These are phyloP conservation scores for Orbicella faveolata DNA, from an alignment of 64 coral and sea anemone species.

Conservation along the genomic window DNA sequence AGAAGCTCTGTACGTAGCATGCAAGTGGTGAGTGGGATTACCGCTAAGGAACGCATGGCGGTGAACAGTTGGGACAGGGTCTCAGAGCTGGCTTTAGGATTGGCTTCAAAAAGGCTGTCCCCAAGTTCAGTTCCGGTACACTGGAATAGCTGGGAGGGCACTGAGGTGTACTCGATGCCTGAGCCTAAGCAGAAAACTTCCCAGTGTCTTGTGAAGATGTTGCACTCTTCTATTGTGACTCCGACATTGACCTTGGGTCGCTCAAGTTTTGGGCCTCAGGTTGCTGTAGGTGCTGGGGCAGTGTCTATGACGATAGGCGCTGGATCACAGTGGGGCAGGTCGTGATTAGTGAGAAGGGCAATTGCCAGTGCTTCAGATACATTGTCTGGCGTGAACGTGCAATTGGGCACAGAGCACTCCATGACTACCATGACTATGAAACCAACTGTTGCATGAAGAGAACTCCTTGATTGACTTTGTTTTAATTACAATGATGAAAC, in stretches of 20 bases:
- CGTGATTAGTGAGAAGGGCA: conserved; percentile 7
- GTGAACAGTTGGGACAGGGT: background rate
- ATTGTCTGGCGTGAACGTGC: conserved; percentile 29
- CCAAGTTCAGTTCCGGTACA: conserved; percentile 45
- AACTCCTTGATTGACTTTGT: conserved; percentile 13
- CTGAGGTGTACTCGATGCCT: conserved; percentile 24
- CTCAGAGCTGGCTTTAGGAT: background rate
- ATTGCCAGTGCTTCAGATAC: conserved; percentile 51
- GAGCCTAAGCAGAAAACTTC: conserved; percentile 13
- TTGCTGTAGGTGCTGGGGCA: no score
- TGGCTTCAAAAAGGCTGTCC: conserved; percentile 48
- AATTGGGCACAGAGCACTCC: conserved; percentile 26
- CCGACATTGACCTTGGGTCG: conserved; percentile 51
- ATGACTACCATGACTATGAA: conserved; percentile 10
- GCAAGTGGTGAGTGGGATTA: conserved; percentile 10
- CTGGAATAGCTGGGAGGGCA: conserved; percentile 44
- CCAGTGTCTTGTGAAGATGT: conserved; percentile 42
- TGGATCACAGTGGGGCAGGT: no score
- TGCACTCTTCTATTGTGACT: conserved; percentile 43
- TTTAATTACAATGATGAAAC: background rate
- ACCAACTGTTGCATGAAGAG: conserved; percentile 2
- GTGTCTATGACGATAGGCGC: no score
- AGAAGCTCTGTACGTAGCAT: conserved; percentile 25
- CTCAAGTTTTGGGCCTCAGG: background rate
- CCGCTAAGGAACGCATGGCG: conserved; percentile 26